Conservation (phyloP, 2,797 vertebrate species). For the Lindbergichthys nudifrons region DNA sequence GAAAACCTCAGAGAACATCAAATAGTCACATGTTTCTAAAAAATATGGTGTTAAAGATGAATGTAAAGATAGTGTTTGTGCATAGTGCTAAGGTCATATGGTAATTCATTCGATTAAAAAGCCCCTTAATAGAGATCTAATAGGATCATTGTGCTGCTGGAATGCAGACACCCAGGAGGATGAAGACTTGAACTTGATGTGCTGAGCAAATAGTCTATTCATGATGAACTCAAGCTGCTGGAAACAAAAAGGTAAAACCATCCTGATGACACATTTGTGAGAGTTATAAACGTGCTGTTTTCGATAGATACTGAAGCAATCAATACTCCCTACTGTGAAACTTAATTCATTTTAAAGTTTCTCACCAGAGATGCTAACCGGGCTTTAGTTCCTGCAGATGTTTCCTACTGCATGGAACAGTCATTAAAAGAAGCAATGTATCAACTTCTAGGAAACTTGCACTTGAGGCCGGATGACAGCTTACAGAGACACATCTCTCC, state of each 20-base stretch:
- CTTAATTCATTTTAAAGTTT: constrained; percentile 10
- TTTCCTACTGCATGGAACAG: constrained; percentile 24
- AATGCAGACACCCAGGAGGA: constrained; percentile 41
- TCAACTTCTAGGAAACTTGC: constrained; percentile 33
- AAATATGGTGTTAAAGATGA: constrained; percentile 3
- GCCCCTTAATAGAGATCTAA: constrained; percentile 17
- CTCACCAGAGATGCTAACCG: constrained; percentile 21
- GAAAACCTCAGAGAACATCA: constrained; percentile 35
- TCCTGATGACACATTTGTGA: constrained; percentile 27
- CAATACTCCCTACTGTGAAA: constrained; percentile 12
- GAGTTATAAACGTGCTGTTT: constrained; percentile 26
- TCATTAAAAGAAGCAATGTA: constrained; percentile 30
- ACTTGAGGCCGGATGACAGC: constrained; percentile 39
- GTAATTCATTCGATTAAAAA: constrained; percentile 24
- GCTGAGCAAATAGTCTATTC: constrained; percentile 28
- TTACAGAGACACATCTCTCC: constrained; percentile 47
- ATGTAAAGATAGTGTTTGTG: constrained; percentile 21
- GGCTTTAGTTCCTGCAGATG: constrained; percentile 43
- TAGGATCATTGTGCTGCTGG: constrained; percentile 45
- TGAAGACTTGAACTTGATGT: constrained; percentile 40
- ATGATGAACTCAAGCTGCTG: constrained; percentile 37
- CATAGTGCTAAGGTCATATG: constrained; percentile 29
- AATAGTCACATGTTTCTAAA: background rate
- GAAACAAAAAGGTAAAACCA: constrained; percentile 35
- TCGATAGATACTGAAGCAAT: constrained; percentile 1